These are phyloP conservation scores for Drosophila paucipuncta DNA, from an alignment of 2,888 invertebrate species.

Conservation along the genomic window DNA sequence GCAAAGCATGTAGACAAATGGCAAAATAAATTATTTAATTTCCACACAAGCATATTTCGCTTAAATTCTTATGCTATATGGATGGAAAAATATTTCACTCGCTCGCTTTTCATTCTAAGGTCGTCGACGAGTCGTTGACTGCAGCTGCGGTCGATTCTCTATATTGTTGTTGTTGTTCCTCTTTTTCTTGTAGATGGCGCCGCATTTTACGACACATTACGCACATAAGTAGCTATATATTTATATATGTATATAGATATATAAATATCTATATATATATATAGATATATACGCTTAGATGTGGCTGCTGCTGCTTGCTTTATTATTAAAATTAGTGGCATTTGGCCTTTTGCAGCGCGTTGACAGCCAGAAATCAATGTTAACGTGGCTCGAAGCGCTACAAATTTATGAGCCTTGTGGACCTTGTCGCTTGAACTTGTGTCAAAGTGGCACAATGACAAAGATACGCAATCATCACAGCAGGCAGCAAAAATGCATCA, in stretches of 20 bases:
- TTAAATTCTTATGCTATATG: slow-evolving; percentile 61
- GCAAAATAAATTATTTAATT: slow-evolving; percentile 76
- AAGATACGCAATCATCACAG: slow-evolving; percentile 37
- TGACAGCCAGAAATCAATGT: slow-evolving; percentile 77
- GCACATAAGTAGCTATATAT: slow-evolving; percentile 30
- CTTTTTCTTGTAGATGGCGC: slow-evolving; percentile 57
- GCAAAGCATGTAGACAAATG: slow-evolving; percentile 72
- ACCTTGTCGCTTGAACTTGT: slow-evolving; percentile 78
- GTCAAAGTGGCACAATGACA: slow-evolving; percentile 75
- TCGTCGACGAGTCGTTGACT: slow-evolving; percentile 61
- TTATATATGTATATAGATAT: slow-evolving; percentile 22
- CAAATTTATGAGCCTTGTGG: slow-evolving; percentile 56
- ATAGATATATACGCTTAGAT: not conserved
- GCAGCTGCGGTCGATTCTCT: slow-evolving; percentile 52
- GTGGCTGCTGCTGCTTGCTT: slow-evolving; percentile 31
- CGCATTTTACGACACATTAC: slow-evolving; percentile 66
- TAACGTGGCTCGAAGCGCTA: slow-evolving; percentile 54
- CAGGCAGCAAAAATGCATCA: slow-evolving; percentile 19
- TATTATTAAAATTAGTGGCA: slow-evolving; percentile 67
- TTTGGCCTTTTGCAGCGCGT: slow-evolving; percentile 74
- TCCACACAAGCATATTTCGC: slow-evolving; percentile 54
- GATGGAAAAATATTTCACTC: slow-evolving; percentile 33
- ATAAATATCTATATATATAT: slow-evolving; percentile 9
- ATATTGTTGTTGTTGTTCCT: slow-evolving; percentile 32
- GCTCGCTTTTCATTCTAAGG: slow-evolving; percentile 47